Evolutionary conservation across 2,888 invertebrate species (phyloP), one percentile per base, ranked within the genome.

Genomic region (Ectemnius continuus): DNA sequence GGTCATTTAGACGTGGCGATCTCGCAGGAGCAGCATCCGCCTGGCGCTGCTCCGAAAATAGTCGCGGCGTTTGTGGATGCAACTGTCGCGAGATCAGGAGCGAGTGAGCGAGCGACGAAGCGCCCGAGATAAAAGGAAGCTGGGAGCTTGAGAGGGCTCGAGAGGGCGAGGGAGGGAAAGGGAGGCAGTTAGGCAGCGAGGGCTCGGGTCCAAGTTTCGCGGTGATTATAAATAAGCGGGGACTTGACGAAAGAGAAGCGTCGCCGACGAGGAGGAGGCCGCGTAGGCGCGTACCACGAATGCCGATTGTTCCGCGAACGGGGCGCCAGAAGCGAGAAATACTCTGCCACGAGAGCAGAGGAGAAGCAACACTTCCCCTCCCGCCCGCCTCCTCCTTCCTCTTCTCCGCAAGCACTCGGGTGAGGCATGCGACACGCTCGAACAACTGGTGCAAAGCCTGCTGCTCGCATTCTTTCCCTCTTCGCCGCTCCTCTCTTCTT

Each of bases 161-260:
- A 23, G 23, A 23, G 23, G 23, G 23, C 2, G 3, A 23, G 23
- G 23, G 23, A 3, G 23, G 23, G 23, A 23, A 23, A 23, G 23
- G 5, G 26, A 18, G 13, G 16, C 45, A 65, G 26, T 57, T 18
- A 28, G 65, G 36, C 5, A 28, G 57, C 56, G 11, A 47, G 65
- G 18, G 36, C 65, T 16, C 65, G 45, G 26, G 65, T 36, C 65
- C 75, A 77, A 78, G 57, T 73, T 65, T 73, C 61, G 56, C 61
- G 47, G 2, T 0, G 67, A 76, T 72, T 76, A 72, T 72, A 75
- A 78, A 72, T 73, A 73, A 72, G 63, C 68, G 64, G 14, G 58
- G 63, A 56, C 26, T 59, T 52, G 52, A 52, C 52, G 52, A 23
- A 28, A 64, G 58, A n/a, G 48, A 36, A 3, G 47, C 20, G 16